Evolutionary conservation across 2,113 vertebrate genomes (phyloP).

Genomic region (Phoenicopterus ruber): DNA sequence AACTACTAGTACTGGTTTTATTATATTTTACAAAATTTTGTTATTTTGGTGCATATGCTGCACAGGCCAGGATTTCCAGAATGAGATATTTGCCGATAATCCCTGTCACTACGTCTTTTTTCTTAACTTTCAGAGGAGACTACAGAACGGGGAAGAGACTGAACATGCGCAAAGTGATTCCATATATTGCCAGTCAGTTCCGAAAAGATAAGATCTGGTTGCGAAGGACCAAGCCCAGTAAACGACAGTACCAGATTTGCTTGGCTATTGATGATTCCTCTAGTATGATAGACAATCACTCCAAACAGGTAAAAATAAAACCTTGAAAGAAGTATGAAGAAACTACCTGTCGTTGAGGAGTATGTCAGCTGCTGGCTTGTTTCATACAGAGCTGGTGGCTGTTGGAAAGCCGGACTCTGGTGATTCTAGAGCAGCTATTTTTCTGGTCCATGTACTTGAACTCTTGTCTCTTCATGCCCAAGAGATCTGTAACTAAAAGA

Average conservation of each 20-base stretch:
- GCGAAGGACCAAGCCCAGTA: conserved; percentile 94
- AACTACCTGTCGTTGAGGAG: not conserved
- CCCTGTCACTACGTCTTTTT: not conserved
- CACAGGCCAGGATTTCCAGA: not conserved
- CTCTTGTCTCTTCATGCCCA: not conserved
- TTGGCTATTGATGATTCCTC: conserved; percentile 96
- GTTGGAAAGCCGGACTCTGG: not conserved
- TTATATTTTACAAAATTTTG: not conserved
- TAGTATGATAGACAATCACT: conserved; percentile 97
- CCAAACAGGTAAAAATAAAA: conserved; percentile 86
- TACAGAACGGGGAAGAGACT: conserved; percentile 95
- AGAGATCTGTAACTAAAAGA: not conserved
- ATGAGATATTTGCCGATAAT: not conserved
- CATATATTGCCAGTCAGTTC: conserved; percentile 97
- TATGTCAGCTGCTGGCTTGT: not conserved
- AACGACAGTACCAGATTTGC: conserved; percentile 96
- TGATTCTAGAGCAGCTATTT: not conserved
- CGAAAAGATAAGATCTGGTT: conserved; percentile 99
- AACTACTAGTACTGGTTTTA: not conserved
- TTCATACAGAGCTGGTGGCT: not conserved
- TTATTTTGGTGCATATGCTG: not conserved
- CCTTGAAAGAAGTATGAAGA: not conserved
- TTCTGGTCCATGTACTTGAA: not conserved
- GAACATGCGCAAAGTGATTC: conserved; percentile 98
- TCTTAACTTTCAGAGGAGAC: conserved; percentile 81